Evolutionary conservation across 1,140 invertebrate species (phyloP), one percentile per base, ranked within the genome.

Genomic region (Musca domestica): DNA sequence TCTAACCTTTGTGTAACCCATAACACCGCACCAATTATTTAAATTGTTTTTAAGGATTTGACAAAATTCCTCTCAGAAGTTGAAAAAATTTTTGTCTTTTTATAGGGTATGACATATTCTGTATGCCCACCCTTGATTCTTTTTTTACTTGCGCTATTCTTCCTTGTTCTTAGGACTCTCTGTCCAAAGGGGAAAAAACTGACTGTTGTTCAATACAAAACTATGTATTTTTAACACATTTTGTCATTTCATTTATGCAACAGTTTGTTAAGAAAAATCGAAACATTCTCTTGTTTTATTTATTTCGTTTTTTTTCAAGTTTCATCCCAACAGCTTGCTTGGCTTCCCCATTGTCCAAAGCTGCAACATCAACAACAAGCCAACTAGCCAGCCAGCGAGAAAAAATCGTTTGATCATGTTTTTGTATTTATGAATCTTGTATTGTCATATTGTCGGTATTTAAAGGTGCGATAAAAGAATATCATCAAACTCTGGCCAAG

Each of bases 221-320:
- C 27, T 61, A 61, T 61, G 56, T 61, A 41, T 61, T 61, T 61
- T 61, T 61, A 61, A 61, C 56, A 61, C 56, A 61, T 61, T 61
- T 61, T 61, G 56, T 61, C 56, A 61, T 61, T 61, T 61, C 56
- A 61, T 61, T 61, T 61, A 61, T 61, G 56, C 56, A 61, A 61
- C 56, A 61, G 27, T 61, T 61, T 61, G 56, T 61, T 61, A 61
- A 61, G 12, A 56, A 58, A 58, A 61, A 61, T 34, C 17, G 20
- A 51, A 51, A 51, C 48, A 5, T 22, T 19, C 48, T 51, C 48
- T 51, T 22, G 17, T 22, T 19, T n/a, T n/a, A n/a, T n/a, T n/a
- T n/a, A n/a, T n/a, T 12, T 1, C 48, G 2, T 22, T 51, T 19
- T 51, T 22, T 51, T 22, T 19, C 5, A 19, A 2, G 3, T 34